These are phyloP conservation scores for Brachyptera putata DNA, from an alignment of 2,888 invertebrate species.

Conservation along the genomic window DNA sequence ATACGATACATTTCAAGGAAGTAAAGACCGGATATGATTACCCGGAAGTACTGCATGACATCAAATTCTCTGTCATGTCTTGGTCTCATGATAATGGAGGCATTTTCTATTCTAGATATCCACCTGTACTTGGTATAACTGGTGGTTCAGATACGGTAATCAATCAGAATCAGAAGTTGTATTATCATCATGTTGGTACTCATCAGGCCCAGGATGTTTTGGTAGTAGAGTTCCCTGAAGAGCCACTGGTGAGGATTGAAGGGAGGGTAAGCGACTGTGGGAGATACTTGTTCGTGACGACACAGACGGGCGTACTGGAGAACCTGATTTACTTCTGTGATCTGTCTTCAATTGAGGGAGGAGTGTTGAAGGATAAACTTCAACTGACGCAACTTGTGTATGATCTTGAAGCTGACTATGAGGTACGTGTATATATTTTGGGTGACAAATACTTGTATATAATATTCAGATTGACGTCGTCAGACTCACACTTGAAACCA, in stretches of 20 bases:
- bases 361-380: conserved; percentile 58
- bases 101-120: conserved; percentile 90
- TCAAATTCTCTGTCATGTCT: conserved; percentile 85
- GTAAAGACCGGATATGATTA: conserved; percentile 77
- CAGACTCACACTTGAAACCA: no score
- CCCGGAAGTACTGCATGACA: conserved; percentile 82
- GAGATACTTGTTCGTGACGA: conserved; percentile 74
- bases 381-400: conserved; percentile 79
- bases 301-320: conserved; percentile 85
- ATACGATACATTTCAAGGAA: conserved; percentile 78
- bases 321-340: conserved; percentile 84
- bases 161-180: conserved; percentile 88
- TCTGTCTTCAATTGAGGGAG: conserved; percentile 57
- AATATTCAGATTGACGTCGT: no score
- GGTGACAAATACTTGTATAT: no score
- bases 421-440: no score
- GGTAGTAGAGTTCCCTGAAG: conserved; percentile 83
- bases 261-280: conserved; percentile 89
- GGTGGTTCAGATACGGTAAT: conserved; percentile 89
- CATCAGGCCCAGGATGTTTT: conserved; percentile 80
- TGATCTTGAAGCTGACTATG: conserved; percentile 89
- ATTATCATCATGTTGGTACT: conserved; percentile 85
- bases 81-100: conserved; percentile 96
- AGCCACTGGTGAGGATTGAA: conserved; percentile 82
- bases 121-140: conserved; percentile 73